These are phyloP conservation scores for Branchipolynoe longqiensis DNA, from an alignment of 2,888 invertebrate species.

Conservation along the genomic window DNA sequence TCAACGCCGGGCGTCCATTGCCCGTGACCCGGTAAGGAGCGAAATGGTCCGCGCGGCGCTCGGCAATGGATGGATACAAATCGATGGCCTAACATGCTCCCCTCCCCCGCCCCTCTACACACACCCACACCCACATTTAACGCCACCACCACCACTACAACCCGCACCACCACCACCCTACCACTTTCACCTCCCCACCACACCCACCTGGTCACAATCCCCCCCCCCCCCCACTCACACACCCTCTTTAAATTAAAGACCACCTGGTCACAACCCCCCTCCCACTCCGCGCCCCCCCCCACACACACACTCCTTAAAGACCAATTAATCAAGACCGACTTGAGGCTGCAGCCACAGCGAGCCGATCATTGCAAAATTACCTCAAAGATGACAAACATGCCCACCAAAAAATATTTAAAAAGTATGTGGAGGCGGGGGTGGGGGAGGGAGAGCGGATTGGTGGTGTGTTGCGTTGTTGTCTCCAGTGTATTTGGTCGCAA, in stretches of 20 bases:
- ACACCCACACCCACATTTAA: too few relatives aligned
- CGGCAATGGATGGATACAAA: slow-evolving; percentile 50
- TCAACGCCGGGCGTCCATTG: background rate
- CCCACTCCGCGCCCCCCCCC: too few relatives aligned
- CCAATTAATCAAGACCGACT: slow-evolving; percentile 47
- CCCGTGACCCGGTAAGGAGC: background rate
- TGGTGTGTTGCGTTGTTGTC: too few relatives aligned
- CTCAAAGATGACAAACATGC: slow-evolving; percentile 43
- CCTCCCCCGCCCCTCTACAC: too few relatives aligned
- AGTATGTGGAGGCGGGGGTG: background rate
- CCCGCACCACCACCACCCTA: too few relatives aligned
- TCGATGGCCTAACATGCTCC: slow-evolving; percentile 54
- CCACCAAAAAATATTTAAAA: slow-evolving; percentile 31
- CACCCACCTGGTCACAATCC: too few relatives aligned
- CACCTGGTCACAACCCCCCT: too few relatives aligned
- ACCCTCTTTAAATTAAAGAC: too few relatives aligned
- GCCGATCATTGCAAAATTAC: slow-evolving; percentile 1
- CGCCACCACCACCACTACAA: too few relatives aligned
- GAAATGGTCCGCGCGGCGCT: background rate
- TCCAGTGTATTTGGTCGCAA: background rate
- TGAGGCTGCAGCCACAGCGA: background rate
- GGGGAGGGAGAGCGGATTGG: background rate
- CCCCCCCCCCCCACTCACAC: too few relatives aligned
- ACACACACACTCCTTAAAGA: too few relatives aligned
- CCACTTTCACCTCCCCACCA: too few relatives aligned